Evolutionary conservation across 2,888 invertebrate genomes (phyloP), one percentile per base, ranked within the genome.

Genomic region (Tholera decimalis): DNA sequence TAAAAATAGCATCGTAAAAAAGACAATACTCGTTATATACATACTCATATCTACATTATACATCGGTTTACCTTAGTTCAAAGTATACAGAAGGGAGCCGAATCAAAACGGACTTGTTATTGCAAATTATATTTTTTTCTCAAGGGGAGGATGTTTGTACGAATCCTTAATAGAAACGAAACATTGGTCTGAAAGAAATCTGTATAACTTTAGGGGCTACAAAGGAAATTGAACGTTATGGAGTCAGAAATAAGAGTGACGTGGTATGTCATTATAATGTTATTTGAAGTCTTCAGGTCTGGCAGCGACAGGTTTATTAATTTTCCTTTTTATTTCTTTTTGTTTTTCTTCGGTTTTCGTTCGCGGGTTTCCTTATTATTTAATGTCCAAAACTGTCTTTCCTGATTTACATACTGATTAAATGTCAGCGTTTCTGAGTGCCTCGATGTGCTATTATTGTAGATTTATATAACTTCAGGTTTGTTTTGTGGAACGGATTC

Each of bases 71-170:
- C 74, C 61, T 67, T 47, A 22, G 65, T 73, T 74, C 71, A 72
- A 69, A 79, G 75, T 75, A 69, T 71, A 75, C 70, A 61, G 54
- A 43, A 83, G 84, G 82, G 80, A 82, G 53, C 77, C 59, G 82
- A 89, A 90, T 88, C 89, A 90, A 88, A 90, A 86, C 84, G 80
- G 83, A 72, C 74, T 90, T 92, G 92, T 91, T 92, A 88, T 92
- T 90, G 79, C 88, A 91, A 92, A 92, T 92, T 92, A 91, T 88
- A 86, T 91, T 90, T 91, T 84, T 91, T 89, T 81, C 83, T 86
- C 88, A 88, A 58, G 78, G 83, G 85, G 87, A 86, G 85, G 80
- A 85, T 89, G 89, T 91, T 91, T 89, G 87, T 84, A 70, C 83
- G 85, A 85, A 83, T 85, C 82, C 86, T 85, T 92, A 91, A 92